Percentiles rank a stretch among this genome's conserved stretches.
phyloP scores from a whole-genome alignment of 37 sponge, comb jelly and placozoan genomes.

The Geodia barretti region DNA sequence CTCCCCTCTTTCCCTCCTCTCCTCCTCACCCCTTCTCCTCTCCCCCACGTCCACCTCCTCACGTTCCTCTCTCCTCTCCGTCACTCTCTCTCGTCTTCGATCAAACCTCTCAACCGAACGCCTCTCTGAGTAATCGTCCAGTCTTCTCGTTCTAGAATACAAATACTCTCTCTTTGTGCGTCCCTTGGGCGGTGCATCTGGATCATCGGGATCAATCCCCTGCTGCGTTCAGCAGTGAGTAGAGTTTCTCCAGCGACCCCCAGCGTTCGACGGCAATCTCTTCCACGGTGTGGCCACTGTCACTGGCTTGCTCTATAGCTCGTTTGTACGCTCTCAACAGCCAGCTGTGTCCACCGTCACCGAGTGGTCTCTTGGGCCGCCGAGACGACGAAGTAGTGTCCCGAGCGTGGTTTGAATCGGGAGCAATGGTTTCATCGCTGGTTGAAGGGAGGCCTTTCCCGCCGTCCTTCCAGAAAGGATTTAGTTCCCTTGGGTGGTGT shows the following conservation, averaged over 20 bases:
- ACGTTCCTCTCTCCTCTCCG: not conserved
- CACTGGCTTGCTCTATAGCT: slow-evolving; percentile 66
- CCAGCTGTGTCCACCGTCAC: slow-evolving; percentile 77
- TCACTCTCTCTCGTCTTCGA: not conserved
- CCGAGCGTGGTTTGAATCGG: not conserved
- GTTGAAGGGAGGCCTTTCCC: slow-evolving; percentile 67
- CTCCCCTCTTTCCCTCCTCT: too few species aligned
- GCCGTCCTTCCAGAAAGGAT: slow-evolving; percentile 87
- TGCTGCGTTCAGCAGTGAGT: slow-evolving; percentile 41
- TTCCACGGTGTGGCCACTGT: slow-evolving; percentile 25
- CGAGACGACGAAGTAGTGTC: not conserved
- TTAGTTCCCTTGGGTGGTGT: slow-evolving; percentile 75
- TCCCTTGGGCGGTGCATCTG: slow-evolving; percentile 17
- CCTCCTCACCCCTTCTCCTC: not conserved
- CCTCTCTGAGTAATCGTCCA: not conserved
- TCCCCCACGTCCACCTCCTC: not conserved
- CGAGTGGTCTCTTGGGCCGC: not conserved
- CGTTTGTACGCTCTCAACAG: slow-evolving; percentile 71
- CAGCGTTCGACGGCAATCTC: slow-evolving; percentile 69
- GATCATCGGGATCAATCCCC: slow-evolving; percentile 69
- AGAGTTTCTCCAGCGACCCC: slow-evolving; percentile 72
- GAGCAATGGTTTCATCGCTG: not conserved
- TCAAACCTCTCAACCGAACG: not conserved
- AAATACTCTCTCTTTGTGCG: slow-evolving; percentile 23
- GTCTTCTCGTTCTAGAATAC: not conserved